Base-by-base conservation (phyloP, 1,140 invertebrate species). In the Lucilia cuprina region DNA sequence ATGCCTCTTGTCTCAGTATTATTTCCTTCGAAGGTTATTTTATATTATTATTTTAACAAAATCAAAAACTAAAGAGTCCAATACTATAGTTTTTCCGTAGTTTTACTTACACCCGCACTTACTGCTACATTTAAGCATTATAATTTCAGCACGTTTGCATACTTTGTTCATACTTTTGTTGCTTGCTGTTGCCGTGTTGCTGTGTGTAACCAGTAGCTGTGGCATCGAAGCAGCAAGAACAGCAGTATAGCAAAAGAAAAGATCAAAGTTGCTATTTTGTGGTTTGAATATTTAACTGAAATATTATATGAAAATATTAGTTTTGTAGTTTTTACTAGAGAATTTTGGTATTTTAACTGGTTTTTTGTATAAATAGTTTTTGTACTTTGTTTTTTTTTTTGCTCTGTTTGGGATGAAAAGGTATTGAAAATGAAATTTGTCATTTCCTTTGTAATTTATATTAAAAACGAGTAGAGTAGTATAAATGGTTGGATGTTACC, bases 261-360 rank as follows among this genome's bases (percentile, higher is more conserved):
- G 65, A 70, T 70, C 65, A 70, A 70, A 70, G 65, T 70, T 70
- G 65, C 65, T 70, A 70, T 70, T 70, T 70, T 70, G 65, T 70
- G 65, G 65, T 70, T 70, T 70, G 65, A 70, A 70, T 70, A 70
- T 70, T 70, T 21, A 70, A 70, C 65, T 70, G 65, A 21, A 70
- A 70, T 70, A 70, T 70, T 70, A 21, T 21, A 70, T 70, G 65
- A 21, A 70, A 70, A 21, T 70, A 70, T 70, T 70, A 70, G 65
- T 70, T 70, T 70, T 70, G 65, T 70, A n/a, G 9, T 70, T 70
- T 70, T 21, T 21, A 21, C n/a, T 70, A 21, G 7, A 70, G 65
- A 70, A 70, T 70, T 70, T 70, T 70, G 65, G 65, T 70, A 70
- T 70, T 19, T 70, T 70, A 70, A 70, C 65, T 70, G 0, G 65